A percentile compares a stretch with the other conserved stretches of the same genome.
Evolutionary conservation across 2,797 vertebrate genomes (phyloP).

Genomic region (Dermochelys coriacea): DNA sequence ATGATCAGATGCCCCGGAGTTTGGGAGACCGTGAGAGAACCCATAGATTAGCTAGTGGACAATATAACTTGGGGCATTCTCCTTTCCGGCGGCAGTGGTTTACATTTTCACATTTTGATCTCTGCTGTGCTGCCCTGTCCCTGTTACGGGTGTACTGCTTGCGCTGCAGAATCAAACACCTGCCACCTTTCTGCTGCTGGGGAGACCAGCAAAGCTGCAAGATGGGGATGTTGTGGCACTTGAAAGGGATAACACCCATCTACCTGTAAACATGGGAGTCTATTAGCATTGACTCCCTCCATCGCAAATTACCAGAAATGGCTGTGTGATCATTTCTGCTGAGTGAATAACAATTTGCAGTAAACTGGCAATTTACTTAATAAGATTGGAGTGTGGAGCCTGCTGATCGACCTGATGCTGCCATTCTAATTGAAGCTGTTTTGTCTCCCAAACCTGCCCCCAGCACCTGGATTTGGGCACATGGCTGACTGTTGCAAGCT

Average conservation of each 20-base stretch:
- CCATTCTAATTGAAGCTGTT: background rate
- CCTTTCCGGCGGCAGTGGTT: background rate
- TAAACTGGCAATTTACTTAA: background rate
- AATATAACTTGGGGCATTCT: background rate
- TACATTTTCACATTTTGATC: background rate
- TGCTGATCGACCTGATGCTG: background rate
- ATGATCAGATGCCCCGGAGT: background rate
- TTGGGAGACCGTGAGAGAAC: background rate
- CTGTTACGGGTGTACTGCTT: background rate
- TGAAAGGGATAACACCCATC: background rate
- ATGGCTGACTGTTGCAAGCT: background rate
- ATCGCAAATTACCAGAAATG: slow-evolving; percentile 25
- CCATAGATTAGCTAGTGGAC: background rate
- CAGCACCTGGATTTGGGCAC: background rate
- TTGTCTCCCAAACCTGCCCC: background rate
- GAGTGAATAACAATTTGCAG: slow-evolving; percentile 39
- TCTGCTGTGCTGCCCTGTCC: background rate
- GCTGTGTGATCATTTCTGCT: slow-evolving; percentile 24
- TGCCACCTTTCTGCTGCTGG: background rate
- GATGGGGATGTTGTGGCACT: background rate
- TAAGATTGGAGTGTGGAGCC: background rate
- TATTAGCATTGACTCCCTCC: background rate
- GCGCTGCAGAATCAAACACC: background rate
- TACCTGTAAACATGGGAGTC: background rate
- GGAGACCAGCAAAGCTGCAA: background rate